phyloP scores from a whole-genome alignment of 2,888 invertebrate genomes.

The Corythucha ciliata region DNA sequence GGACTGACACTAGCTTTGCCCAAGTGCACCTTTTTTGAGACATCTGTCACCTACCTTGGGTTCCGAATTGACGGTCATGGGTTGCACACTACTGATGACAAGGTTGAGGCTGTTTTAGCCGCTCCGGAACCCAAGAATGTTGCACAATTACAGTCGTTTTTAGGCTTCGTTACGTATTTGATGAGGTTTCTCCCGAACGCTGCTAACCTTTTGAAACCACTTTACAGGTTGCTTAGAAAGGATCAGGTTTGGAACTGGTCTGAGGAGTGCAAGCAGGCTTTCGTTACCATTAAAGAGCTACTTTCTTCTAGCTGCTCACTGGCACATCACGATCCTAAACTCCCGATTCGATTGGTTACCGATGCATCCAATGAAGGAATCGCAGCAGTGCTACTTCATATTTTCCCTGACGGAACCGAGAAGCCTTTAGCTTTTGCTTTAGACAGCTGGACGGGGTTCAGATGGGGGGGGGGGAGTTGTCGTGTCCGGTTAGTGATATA shows the following conservation, averaged over 20 bases:
- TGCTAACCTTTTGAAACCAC: neutral
- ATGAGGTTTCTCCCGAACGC: conserved; percentile 7
- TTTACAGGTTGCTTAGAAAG: neutral
- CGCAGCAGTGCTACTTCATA: conserved; percentile 9
- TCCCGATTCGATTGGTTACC: conserved; percentile 9
- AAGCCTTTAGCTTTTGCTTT: conserved; percentile 7
- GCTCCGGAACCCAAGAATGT: conserved; percentile 10
- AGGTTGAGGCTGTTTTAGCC: neutral
- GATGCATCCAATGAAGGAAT: conserved; percentile 3
- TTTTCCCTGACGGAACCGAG: conserved; percentile 3
- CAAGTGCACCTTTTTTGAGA: conserved; percentile 5
- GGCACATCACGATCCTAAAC: conserved; percentile 13
- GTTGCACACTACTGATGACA: conserved; percentile 18
- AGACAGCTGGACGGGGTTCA: too few species aligned
- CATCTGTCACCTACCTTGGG: neutral
- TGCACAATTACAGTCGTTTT: conserved; percentile 6
- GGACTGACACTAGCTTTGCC: conserved; percentile 6
- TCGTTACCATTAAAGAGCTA: too few species aligned
- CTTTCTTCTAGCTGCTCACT: too few species aligned
- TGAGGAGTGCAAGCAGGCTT: too few species aligned
- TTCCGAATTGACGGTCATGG: conserved; percentile 15
- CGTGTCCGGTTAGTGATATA: too few species aligned
- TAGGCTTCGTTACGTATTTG: conserved; percentile 17
- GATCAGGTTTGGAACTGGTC: neutral
- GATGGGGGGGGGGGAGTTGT: too few species aligned